Base-by-base conservation (phyloP, 2,797 vertebrate genomes). In the Cynopterus sphinx region DNA sequence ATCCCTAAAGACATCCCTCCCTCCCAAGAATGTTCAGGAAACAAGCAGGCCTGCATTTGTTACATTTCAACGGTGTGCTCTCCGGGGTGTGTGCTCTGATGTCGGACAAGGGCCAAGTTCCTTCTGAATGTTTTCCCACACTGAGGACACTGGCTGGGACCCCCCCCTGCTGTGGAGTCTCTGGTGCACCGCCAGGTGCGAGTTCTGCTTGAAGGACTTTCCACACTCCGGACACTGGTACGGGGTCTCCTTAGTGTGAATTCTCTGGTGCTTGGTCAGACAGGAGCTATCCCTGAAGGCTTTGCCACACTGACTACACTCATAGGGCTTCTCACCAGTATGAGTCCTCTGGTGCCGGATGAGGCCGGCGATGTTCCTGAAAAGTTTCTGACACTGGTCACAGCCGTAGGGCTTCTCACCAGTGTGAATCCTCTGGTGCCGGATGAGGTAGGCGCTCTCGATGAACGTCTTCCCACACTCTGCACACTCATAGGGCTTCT, bases 391-490 rank as follows among this genome's bases (percentile, higher is more conserved):
- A 81, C 98, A 98, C 51, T 96, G 95, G 39, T 96, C 79, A 84
- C 98, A 98, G 16, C 91, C 79, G 39, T 97, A 98, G 28, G 98
- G 98, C 77, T 97, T 98, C 91, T 98, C 98, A 0, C 97, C 98
- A 9, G 97, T 97, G 73, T 98, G 98, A 71, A 96, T 94, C 61
- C 97, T 97, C 96, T 98, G 97, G 65, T 98, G 98, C 61, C 98
- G 96, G 90, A 97, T 88, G 11, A 98, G 98, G 90, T 98, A 97
- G 0, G 98, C 98, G n/a, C 98, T 98, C 94, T 98, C 98, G 26
- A 97, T 94, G 96, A 98, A 98, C 1, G 97, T 95, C 95, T 98
- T 98, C 36, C 98, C 96, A 0, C 98, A 98, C 10, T 98, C 98
- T 0, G 1, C 0, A 0, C 98, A 98, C 74, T 90, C 83, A 0